Evolutionary conservation across 2,113 vertebrate genomes (phyloP).

Genomic region (Coracopsis vasa): DNA sequence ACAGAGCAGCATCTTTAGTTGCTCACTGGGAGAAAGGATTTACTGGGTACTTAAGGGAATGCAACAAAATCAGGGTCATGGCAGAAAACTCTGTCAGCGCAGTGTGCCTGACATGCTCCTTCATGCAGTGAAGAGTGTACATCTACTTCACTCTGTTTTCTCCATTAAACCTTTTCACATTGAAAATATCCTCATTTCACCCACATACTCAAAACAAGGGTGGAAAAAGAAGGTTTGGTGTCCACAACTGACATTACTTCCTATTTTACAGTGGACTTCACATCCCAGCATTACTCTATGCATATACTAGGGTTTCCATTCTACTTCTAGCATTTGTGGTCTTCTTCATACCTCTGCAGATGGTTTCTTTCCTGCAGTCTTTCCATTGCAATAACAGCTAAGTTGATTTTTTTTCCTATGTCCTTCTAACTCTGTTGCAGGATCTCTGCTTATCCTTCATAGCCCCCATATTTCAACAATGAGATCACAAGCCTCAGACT

Average conservation of each 20-base stretch:
- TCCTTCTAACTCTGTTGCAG: neutral
- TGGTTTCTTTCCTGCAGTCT: neutral
- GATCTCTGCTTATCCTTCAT: neutral
- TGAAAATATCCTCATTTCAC: neutral
- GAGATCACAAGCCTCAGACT: neutral
- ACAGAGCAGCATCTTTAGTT: neutral
- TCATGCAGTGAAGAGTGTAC: neutral
- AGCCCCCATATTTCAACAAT: neutral
- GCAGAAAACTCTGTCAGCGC: neutral
- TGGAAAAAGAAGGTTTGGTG: neutral
- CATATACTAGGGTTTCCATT: neutral
- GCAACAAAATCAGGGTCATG: neutral
- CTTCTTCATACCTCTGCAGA: neutral
- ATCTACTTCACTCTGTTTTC: neutral
- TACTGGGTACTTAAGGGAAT: neutral
- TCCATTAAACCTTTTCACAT: neutral
- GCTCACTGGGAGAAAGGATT: neutral
- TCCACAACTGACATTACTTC: neutral
- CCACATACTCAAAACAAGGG: neutral
- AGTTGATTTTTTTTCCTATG: neutral
- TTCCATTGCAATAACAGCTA: neutral
- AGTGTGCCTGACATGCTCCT: neutral
- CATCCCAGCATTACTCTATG: neutral
- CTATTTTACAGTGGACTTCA: neutral
- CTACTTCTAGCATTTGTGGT: neutral